Conservation (phyloP, 2,888 invertebrate species). For the Crematogaster levior region DNA sequence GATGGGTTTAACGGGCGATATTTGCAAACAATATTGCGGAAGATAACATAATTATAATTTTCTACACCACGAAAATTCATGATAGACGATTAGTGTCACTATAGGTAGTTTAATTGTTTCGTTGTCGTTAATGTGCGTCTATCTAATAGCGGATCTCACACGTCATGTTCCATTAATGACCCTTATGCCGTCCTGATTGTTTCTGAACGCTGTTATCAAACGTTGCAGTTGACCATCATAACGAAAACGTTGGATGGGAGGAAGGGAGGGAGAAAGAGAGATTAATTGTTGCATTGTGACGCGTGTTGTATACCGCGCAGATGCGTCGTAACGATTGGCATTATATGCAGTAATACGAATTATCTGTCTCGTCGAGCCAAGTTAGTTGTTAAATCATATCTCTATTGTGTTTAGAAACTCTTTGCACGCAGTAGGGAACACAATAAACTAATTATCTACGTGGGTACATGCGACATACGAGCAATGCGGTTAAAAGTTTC, state of each 20-base stretch:
- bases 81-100: conserved; percentile 24
- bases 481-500: conserved; percentile 25
- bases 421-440: conserved; percentile 18
- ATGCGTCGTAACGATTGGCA: conserved; percentile 36
- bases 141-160: conserved; percentile 46
- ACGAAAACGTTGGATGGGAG: not conserved
- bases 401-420: conserved; percentile 10
- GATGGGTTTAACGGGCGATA: not conserved
- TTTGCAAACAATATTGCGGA: not conserved
- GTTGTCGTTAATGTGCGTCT: conserved; percentile 19
- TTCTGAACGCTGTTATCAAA: conserved; percentile 33
- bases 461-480: conserved; percentile 12
- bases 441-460: conserved; percentile 29
- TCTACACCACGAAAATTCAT: conserved; percentile 4
- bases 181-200: conserved; percentile 41
- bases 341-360: conserved; percentile 34
- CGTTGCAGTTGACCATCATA: conserved; percentile 36
- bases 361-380: not conserved
- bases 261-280: not conserved
- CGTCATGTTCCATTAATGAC: conserved; percentile 43
- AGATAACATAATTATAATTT: conserved; percentile 20
- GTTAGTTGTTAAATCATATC: conserved; percentile 39
- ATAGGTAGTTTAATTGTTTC: conserved; percentile 34
- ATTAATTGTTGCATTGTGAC: conserved; percentile 43
- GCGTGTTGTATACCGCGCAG: not conserved